A percentile compares a stretch with the other conserved stretches of the same genome.
Evolutionary conservation across 37 sponge, comb jelly and placozoan species (phyloP).

Genomic region (Beroe forskalii): DNA sequence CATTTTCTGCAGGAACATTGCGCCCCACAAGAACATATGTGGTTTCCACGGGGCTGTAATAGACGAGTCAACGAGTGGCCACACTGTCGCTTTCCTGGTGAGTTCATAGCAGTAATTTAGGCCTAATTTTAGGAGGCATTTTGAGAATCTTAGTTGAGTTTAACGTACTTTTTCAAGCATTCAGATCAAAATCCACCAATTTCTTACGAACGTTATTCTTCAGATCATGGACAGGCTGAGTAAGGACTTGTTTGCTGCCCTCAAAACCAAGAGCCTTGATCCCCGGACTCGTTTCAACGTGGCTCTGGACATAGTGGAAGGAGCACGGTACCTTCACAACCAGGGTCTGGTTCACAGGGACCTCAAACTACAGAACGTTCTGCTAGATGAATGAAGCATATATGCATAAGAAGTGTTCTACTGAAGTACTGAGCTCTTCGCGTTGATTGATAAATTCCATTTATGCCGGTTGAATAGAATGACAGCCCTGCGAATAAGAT

Average conservation of each 20-base stretch:
- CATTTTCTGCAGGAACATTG: slow-evolving; percentile 75
- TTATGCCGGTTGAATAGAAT: too few relatives aligned
- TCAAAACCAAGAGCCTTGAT: slow-evolving; percentile 81
- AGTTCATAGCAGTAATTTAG: too few relatives aligned
- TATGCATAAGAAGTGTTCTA: not conserved
- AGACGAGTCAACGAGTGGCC: slow-evolving; percentile 43
- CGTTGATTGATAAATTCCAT: not conserved
- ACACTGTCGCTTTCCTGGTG: slow-evolving; percentile 60
- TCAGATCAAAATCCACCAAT: too few relatives aligned
- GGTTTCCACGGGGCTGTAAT: slow-evolving; percentile 87
- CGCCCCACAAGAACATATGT: slow-evolving; percentile 85
- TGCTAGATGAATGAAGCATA: too few relatives aligned
- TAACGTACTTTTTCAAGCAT: too few relatives aligned
- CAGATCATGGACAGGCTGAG: slow-evolving; percentile 93
- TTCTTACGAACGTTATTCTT: too few relatives aligned
- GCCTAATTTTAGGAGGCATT: too few relatives aligned
- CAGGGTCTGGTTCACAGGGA: slow-evolving; percentile 96
- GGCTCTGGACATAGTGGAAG: slow-evolving; percentile 88
- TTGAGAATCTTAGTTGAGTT: too few relatives aligned
- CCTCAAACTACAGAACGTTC: slow-evolving; percentile 96
- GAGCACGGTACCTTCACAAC: slow-evolving; percentile 93
- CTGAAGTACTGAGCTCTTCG: not conserved
- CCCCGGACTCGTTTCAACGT: slow-evolving; percentile 81
- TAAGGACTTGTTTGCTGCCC: slow-evolving; percentile 87
- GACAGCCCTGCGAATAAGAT: too few relatives aligned